Conservation (phyloP, 23 tunicate species). For the Styela clava region DNA sequence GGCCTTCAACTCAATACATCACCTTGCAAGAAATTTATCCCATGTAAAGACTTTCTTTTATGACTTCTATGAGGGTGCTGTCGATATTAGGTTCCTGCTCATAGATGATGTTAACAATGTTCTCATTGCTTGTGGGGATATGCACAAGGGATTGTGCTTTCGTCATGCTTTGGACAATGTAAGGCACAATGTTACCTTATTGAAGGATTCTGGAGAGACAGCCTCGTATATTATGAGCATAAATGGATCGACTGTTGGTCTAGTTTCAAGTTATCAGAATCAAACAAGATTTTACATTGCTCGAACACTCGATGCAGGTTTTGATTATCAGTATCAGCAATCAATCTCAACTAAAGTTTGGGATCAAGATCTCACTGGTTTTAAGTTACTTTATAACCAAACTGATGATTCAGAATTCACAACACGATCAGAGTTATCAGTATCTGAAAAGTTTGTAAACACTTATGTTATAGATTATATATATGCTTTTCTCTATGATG, state of each 20-base stretch:
- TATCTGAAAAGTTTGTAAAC: constrained; percentile 5
- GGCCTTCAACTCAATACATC: background rate
- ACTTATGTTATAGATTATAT: constrained; percentile 43
- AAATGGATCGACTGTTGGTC: constrained; percentile 13
- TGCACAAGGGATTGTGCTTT: background rate
- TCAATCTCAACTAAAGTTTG: constrained; percentile 70
- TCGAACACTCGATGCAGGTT: constrained; percentile 42
- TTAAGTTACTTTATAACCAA: constrained; percentile 36
- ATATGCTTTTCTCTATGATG: constrained; percentile 60
- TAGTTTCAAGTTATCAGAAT: background rate
- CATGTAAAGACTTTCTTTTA: background rate
- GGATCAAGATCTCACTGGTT: constrained; percentile 45
- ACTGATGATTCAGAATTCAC: background rate
- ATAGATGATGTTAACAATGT: constrained; percentile 2
- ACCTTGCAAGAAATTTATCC: background rate
- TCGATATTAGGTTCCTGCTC: constrained; percentile 8
- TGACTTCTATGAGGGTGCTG: background rate
- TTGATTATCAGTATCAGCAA: constrained; percentile 33
- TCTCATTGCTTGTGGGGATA: constrained; percentile 12
- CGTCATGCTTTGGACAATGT: constrained; percentile 11
- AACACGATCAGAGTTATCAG: constrained; percentile 32
- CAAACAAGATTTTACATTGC: constrained; percentile 42
- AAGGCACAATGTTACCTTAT: background rate
- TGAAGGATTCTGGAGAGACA: background rate
- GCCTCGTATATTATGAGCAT: constrained; percentile 2